phyloP scores from a whole-genome alignment of 2,797 vertebrate species.

The Otolemur crassicaudatus region DNA sequence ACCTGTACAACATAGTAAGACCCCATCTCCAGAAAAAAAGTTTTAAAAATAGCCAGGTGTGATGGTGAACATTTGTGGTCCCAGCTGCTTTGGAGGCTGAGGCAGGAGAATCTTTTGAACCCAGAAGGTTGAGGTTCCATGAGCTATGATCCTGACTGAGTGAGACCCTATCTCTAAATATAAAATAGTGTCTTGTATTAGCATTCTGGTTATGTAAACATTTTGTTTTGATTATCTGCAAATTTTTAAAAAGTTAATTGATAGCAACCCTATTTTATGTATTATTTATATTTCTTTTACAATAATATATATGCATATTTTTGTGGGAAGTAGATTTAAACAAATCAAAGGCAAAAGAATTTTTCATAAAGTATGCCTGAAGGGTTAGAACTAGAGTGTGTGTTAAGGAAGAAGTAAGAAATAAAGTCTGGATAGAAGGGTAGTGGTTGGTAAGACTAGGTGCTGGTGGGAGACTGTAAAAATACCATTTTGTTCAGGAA shows the following conservation, averaged over 20 bases:
- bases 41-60: too few species aligned
- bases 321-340: neutral
- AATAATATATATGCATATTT: neutral
- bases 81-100: too few species aligned
- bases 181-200: neutral
- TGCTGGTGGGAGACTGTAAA: neutral
- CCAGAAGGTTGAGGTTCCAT: too few species aligned
- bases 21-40: too few species aligned
- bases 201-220: neutral
- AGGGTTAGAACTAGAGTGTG: neutral
- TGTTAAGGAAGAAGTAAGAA: neutral
- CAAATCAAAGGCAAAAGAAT: neutral
- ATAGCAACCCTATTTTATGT: neutral
- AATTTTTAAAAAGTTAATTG: constrained; percentile 44
- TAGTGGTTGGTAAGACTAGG: neutral
- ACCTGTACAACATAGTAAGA: too few species aligned
- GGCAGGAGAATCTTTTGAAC: too few species aligned
- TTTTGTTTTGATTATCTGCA: constrained; percentile 17
- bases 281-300: constrained; percentile 27
- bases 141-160: too few species aligned
- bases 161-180: too few species aligned
- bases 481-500: neutral
- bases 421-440: neutral
- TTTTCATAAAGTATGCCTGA: neutral
- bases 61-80: too few species aligned